Base-by-base conservation (phyloP, 92 coral and sea anemone species). In the Virgularia gustaviana region DNA sequence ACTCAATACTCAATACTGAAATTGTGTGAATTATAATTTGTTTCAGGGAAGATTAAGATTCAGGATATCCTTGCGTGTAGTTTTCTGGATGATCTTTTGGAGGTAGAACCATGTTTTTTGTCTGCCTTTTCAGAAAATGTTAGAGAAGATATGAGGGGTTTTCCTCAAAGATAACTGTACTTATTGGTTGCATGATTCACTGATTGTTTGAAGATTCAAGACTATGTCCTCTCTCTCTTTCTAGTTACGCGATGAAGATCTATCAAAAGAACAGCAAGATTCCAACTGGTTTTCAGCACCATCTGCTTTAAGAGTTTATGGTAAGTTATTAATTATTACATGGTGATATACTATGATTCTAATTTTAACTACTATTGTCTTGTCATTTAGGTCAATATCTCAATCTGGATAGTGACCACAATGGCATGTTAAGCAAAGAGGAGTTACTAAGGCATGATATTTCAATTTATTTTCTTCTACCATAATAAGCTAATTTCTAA, bases 231-330 rank as follows among this genome's bases (percentile, higher is more conserved):
- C n/a, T n/a, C n/a, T n/a, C n/a, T n/a, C n/a, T n/a, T 59, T 70
- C 9, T 70, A 92, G 98, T 79, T 92, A 49, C 80, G 98, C 79
- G 98, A 92, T 75, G 98, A 92, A 84, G 96, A 92, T 77, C 60
- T 89, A 42, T 92, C 96, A 12, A 89, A 92, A 58, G 90, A 92
- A 31, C 98, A 92, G 37, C 98, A 92, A 74, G 97, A 91, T 83
- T 95, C 96, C 7, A 91, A 91, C 76, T 91, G 97, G 97, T 91
- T 91, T 59, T 91, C 97, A 23, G 97, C 97, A 0, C 97, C 97
- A 13, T 91, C 97, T 35, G 97, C 97, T n/a, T 83, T 91, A 1
- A 89, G 97, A 75, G 97, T 91, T 10, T 91, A 91, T 84, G 97
- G 97, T 91, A 41, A 73, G 57, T n/a, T 13, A 1, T 52, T 15